These are phyloP conservation scores for Microctenopoma lineatum DNA, from an alignment of 2,797 vertebrate genomes.

Conservation along the genomic window DNA sequence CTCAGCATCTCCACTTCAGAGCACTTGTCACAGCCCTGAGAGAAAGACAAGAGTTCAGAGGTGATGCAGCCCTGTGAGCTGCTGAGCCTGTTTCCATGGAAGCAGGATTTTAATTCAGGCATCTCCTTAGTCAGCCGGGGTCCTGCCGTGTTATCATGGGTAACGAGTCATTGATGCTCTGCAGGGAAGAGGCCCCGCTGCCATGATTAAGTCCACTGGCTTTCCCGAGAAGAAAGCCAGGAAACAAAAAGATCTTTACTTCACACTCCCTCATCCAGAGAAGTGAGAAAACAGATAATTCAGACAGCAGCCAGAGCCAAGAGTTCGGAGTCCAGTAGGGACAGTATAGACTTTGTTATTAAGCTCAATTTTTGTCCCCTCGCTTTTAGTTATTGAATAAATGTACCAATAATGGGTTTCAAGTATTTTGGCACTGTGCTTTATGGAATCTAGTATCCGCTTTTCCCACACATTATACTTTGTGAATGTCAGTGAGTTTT, in stretches of 20 bases:
- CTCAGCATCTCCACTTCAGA: constrained; percentile 66
- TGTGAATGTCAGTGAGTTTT: constrained; percentile 48
- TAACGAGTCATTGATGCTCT: constrained; percentile 79
- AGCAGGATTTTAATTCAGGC: constrained; percentile 82
- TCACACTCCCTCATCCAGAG: constrained; percentile 52
- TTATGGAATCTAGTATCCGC: constrained; percentile 2
- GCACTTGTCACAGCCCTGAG: constrained; percentile 74
- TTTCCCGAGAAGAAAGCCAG: constrained; percentile 68
- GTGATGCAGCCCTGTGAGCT: constrained; percentile 71
- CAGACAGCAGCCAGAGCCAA: constrained; percentile 25
- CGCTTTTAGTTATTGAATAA: constrained; percentile 12
- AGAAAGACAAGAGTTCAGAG: constrained; percentile 83
- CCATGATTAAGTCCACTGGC: constrained; percentile 74
- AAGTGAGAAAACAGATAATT: constrained; percentile 49
- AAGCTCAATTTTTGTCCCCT: constrained; percentile 11
- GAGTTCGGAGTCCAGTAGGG: constrained; percentile 14
- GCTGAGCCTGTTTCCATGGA: constrained; percentile 80
- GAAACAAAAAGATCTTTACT: constrained; percentile 60
- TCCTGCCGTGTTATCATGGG: constrained; percentile 81
- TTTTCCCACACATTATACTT: constrained; percentile 20
- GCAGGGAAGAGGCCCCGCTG: constrained; percentile 71
- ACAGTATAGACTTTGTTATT: constrained; percentile 11
- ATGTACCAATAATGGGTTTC: constrained; percentile 3
- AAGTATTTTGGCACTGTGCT: background rate
- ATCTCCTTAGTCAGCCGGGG: constrained; percentile 75